Conservation (phyloP, 2,888 invertebrate genomes). For the Sycophila texana region DNA sequence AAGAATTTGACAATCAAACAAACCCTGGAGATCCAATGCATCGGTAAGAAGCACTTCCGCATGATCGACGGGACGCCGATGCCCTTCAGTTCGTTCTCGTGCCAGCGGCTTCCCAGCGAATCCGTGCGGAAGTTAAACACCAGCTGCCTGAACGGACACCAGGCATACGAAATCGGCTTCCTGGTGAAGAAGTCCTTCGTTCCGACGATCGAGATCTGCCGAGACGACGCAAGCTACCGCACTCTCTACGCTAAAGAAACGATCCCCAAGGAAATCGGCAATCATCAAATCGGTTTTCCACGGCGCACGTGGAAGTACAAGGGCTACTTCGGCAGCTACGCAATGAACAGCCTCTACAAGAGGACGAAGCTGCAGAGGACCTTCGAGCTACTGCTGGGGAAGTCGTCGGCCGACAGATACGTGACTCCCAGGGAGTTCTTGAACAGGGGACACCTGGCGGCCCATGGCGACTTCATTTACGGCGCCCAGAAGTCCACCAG, state of each 20-base stretch:
- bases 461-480: conserved; percentile 81
- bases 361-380: conserved; percentile 71
- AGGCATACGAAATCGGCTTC: conserved; percentile 73
- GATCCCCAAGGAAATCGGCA: conserved; percentile 60
- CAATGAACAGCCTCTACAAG: conserved; percentile 67
- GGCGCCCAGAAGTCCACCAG: conserved; percentile 79
- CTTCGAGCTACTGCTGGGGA: conserved; percentile 70
- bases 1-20: conserved; percentile 42
- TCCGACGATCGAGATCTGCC: conserved; percentile 74
- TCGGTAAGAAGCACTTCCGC: conserved; percentile 60
- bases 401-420: conserved; percentile 74
- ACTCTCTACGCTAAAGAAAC: conserved; percentile 72
- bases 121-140: conserved; percentile 58
- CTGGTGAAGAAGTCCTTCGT: conserved; percentile 65
- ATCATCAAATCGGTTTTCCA: conserved; percentile 64
- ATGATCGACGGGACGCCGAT: conserved; percentile 51
- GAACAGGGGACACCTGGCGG: conserved; percentile 80
- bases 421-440: conserved; percentile 75
- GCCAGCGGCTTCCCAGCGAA: conserved; percentile 67
- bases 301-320: conserved; percentile 70
- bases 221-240: conserved; percentile 69
- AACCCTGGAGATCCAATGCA: conserved; percentile 58
- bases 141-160: conserved; percentile 66
- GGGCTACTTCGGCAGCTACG: conserved; percentile 59
- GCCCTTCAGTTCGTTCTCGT: conserved; percentile 67